Evolutionary conservation across 2,888 invertebrate genomes (phyloP).

Genomic region (Drosophila sordidula): DNA sequence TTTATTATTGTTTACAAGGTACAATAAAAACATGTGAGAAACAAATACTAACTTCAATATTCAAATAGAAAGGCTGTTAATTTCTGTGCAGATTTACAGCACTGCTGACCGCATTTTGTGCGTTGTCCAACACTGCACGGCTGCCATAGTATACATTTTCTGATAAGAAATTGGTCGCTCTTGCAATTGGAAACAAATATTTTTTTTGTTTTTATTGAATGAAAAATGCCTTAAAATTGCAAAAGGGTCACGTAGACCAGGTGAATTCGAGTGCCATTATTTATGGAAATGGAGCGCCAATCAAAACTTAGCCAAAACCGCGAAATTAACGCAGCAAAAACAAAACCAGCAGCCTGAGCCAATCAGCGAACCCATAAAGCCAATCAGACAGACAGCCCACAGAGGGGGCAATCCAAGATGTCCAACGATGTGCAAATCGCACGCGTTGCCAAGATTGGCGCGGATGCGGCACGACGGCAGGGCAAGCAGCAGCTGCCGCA

Average conservation of each 20-base stretch:
- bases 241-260: slow-evolving; percentile 33
- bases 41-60: not conserved
- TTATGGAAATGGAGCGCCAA: slow-evolving; percentile 53
- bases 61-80: slow-evolving; percentile 11
- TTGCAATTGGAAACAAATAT: slow-evolving; percentile 30
- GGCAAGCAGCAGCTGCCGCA: slow-evolving; percentile 53
- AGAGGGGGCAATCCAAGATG: slow-evolving; percentile 46
- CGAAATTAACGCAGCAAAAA: slow-evolving; percentile 20
- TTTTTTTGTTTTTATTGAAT: slow-evolving; percentile 48
- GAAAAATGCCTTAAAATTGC: slow-evolving; percentile 63
- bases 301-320: slow-evolving; percentile 53
- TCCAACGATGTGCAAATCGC: slow-evolving; percentile 83
- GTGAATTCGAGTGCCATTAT: slow-evolving; percentile 48
- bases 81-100: slow-evolving; percentile 8
- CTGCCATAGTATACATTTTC: slow-evolving; percentile 69
- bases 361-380: slow-evolving; percentile 11
- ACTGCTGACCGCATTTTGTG: not conserved
- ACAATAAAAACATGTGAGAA: slow-evolving; percentile 25
- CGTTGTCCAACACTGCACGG: slow-evolving; percentile 21
- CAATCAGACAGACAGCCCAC: slow-evolving; percentile 5
- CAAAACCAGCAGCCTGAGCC: slow-evolving; percentile 27
- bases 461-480: slow-evolving; percentile 56
- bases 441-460: slow-evolving; percentile 76
- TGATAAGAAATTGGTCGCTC: slow-evolving; percentile 64
- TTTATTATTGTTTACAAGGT: slow-evolving; percentile 35